phyloP scores from a whole-genome alignment of 2,113 vertebrate genomes.

The Phalacrocorax pelagicus region DNA sequence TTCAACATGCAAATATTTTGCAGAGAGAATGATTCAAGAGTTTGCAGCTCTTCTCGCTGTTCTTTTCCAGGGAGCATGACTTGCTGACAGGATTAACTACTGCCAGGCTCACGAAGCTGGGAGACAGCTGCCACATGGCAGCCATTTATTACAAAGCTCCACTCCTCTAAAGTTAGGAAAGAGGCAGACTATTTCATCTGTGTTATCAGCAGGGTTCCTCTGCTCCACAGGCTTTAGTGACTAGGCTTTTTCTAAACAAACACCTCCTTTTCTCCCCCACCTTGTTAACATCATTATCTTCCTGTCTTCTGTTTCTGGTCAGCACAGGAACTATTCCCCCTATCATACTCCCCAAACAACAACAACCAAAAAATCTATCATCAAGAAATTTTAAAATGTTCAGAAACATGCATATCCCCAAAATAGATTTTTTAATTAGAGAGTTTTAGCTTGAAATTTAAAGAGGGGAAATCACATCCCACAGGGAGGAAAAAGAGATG shows the following conservation, averaged over 20 bases:
- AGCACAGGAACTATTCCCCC: not conserved
- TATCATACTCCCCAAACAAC: not conserved
- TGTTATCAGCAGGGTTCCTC: constrained; percentile 64
- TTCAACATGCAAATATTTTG: constrained; percentile 28
- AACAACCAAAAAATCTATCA: not conserved
- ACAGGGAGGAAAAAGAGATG: not conserved
- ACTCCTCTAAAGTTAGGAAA: constrained; percentile 57
- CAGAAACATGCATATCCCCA: not conserved
- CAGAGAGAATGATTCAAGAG: constrained; percentile 27
- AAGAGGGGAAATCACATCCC: not conserved
- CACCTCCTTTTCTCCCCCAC: constrained; percentile 51
- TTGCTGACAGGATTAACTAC: constrained; percentile 64
- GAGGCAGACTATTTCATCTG: constrained; percentile 61
- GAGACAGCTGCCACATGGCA: constrained; percentile 70
- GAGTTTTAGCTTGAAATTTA: not conserved
- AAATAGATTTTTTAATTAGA: not conserved
- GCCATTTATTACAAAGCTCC: constrained; percentile 71
- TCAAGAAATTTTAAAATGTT: not conserved
- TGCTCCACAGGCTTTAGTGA: constrained; percentile 40
- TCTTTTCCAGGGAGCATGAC: constrained; percentile 52
- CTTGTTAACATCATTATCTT: constrained; percentile 55
- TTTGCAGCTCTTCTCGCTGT: constrained; percentile 11
- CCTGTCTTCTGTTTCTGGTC: constrained; percentile 42
- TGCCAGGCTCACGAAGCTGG: constrained; percentile 62
- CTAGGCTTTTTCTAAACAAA: constrained; percentile 62